phyloP scores from a whole-genome alignment of 2,797 vertebrate species.

The Sebastes goodei region DNA sequence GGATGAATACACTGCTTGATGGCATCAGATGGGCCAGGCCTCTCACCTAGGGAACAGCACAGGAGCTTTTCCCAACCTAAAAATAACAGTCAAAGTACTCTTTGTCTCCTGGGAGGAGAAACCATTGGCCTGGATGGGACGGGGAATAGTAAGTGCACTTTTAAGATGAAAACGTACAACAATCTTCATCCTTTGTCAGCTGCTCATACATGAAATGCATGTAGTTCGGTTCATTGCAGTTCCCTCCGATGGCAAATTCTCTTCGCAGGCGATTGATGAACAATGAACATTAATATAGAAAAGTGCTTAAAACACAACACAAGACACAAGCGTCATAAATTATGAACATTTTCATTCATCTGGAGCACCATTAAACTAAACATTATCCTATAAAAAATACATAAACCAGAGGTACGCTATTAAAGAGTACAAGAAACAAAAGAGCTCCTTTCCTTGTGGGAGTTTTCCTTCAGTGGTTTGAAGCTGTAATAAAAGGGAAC shows the following conservation, averaged over 20 bases:
- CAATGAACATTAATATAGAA: constrained; percentile 46
- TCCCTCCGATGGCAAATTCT: neutral
- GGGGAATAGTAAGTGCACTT: constrained; percentile 60
- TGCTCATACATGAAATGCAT: constrained; percentile 25
- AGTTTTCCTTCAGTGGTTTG: neutral
- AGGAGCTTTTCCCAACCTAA: constrained; percentile 76
- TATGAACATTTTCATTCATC: constrained; percentile 54
- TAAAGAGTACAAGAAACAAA: constrained; percentile 33
- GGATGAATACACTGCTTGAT: constrained; percentile 36
- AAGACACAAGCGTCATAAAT: constrained; percentile 44
- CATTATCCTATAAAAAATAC: constrained; percentile 55
- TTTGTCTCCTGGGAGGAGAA: constrained; percentile 58
- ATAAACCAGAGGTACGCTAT: constrained; percentile 28
- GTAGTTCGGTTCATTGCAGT: neutral
- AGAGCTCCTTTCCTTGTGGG: neutral
- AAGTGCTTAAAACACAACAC: constrained; percentile 30
- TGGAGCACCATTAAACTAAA: constrained; percentile 37
- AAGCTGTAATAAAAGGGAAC: neutral
- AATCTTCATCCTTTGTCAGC: constrained; percentile 35
- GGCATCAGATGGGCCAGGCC: constrained; percentile 63
- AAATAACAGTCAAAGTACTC: constrained; percentile 74
- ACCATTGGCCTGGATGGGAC: constrained; percentile 70
- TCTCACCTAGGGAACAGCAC: constrained; percentile 71
- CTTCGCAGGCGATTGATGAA: constrained; percentile 10
- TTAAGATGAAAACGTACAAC: constrained; percentile 57